Evolutionary conservation across 2,113 vertebrate species (phyloP).

Genomic region (Gallinago undulata): DNA sequence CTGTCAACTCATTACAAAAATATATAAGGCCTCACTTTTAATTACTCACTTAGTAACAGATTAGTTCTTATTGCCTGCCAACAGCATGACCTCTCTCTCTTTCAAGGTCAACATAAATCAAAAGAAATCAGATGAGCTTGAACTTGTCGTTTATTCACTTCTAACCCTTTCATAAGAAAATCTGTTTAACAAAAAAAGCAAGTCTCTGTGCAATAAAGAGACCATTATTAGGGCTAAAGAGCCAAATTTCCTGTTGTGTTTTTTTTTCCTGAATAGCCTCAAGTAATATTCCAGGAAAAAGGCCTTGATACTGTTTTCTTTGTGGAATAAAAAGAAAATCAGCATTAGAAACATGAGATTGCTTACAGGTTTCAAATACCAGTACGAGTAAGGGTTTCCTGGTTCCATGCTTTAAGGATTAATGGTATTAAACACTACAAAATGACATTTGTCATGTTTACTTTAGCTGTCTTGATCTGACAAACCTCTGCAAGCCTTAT

Average conservation of each 20-base stretch:
- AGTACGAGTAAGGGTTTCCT: constrained; percentile 16
- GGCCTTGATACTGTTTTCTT: constrained; percentile 53
- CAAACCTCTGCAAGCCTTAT: constrained; percentile 11
- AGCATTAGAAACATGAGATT: background rate
- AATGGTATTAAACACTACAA: constrained; percentile 11
- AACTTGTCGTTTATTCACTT: constrained; percentile 51
- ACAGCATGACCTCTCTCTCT: constrained; percentile 60
- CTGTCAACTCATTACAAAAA: constrained; percentile 85
- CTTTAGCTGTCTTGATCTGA: constrained; percentile 29
- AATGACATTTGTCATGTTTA: constrained; percentile 22
- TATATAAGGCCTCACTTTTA: constrained; percentile 86
- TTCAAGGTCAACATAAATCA: constrained; percentile 73
- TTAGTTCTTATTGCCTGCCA: constrained; percentile 77
- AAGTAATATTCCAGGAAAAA: constrained; percentile 49
- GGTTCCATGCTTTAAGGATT: constrained; percentile 22
- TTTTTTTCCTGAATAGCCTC: constrained; percentile 38
- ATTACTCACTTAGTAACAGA: constrained; percentile 83
- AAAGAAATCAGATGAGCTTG: constrained; percentile 73
- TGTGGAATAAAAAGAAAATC: constrained; percentile 54
- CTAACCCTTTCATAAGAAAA: constrained; percentile 58
- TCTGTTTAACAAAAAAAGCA: constrained; percentile 36
- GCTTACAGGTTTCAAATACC: constrained; percentile 28
- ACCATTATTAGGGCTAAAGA: constrained; percentile 28
- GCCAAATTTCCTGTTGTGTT: constrained; percentile 58
- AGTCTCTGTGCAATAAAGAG: constrained; percentile 14